Base-by-base conservation (phyloP, 2,888 invertebrate species). In the Gryllus longicercus region DNA sequence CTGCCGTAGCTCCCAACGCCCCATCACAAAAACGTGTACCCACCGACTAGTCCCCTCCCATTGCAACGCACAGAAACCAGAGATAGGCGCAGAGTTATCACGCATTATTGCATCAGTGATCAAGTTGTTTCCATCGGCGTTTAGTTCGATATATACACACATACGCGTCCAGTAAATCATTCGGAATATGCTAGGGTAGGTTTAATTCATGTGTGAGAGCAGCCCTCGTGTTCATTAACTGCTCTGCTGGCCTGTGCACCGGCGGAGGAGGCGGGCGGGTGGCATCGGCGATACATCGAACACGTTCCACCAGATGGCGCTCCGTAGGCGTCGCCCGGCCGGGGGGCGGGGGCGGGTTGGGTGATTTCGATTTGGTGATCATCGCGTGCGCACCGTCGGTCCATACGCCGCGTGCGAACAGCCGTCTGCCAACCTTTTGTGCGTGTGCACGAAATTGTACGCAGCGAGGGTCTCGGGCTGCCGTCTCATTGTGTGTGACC, bases 101-200 rank as follows among this genome's bases (percentile, higher is more conserved):
- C 5, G 63, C 63, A 63, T 63, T 63, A 63, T 63, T 63, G 63
- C 63, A 63, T 63, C 63, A 63, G 16, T 63, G 63, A 63, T 63
- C 63, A 63, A 63, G 63, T 63, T 63, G 63, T 63, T 63, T 63
- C 63, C 63, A 63, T 63, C 63, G n/a, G n/a, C n/a, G 63, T 63
- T 18, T 63, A 63, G 63, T 63, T 38, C 38, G 38, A 38, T 38
- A 38, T 38, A 5, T 38, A 63, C n/a, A 18, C n/a, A 63, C 63
- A 63, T 63, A 18, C 63, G n/a, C 63, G 63, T 63, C 63, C 63
- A 63, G 63, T 63, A 63, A 63, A 63, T 63, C 63, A 63, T 63
- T 14, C 38, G n/a, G 63, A 14, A 63, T 63, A 63, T 63, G 63
- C 16, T n/a, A 63, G 63, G 63, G n/a, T 63, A 63, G 63, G 63